Conservation (phyloP, 2,113 vertebrate species). For the Gambusia affinis region DNA sequence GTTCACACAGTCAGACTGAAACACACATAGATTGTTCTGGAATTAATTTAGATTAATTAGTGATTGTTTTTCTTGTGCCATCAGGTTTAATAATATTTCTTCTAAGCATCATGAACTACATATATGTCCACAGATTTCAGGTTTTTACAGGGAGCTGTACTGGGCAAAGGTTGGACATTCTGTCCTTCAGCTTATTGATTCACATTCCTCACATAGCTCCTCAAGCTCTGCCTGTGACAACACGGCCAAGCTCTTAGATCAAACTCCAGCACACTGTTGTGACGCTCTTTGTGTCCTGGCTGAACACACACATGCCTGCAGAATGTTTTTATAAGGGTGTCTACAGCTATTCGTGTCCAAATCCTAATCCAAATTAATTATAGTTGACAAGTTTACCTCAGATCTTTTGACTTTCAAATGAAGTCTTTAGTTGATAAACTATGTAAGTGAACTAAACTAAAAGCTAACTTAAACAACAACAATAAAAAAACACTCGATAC, state of each 20-base stretch:
- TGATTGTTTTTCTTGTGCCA: not conserved
- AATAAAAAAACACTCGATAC: not conserved
- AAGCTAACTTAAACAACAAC: too few species aligned
- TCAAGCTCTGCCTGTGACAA: constrained; percentile 17
- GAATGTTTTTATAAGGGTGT: not conserved
- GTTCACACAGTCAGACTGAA: constrained; percentile 94
- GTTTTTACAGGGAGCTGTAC: not conserved
- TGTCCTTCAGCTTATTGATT: constrained; percentile 39
- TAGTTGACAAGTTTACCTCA: not conserved
- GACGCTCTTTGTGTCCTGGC: constrained; percentile 33
- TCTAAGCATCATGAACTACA: accelerated
- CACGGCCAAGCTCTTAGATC: constrained; percentile 9
- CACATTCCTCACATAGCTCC: constrained; percentile 67
- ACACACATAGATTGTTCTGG: constrained; percentile 15
- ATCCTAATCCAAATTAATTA: not conserved
- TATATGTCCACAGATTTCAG: not conserved
- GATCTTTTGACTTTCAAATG: not conserved
- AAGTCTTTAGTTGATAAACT: not conserved
- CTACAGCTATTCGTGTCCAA: not conserved
- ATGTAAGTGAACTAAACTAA: not conserved
- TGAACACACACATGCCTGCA: constrained; percentile 26
- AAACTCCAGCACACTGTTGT: constrained; percentile 34
- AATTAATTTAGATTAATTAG: not conserved
- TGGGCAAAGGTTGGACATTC: not conserved
- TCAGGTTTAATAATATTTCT: not conserved